Conservation (phyloP, 2,797 vertebrate genomes). For the Cryptoprocta ferox region DNA sequence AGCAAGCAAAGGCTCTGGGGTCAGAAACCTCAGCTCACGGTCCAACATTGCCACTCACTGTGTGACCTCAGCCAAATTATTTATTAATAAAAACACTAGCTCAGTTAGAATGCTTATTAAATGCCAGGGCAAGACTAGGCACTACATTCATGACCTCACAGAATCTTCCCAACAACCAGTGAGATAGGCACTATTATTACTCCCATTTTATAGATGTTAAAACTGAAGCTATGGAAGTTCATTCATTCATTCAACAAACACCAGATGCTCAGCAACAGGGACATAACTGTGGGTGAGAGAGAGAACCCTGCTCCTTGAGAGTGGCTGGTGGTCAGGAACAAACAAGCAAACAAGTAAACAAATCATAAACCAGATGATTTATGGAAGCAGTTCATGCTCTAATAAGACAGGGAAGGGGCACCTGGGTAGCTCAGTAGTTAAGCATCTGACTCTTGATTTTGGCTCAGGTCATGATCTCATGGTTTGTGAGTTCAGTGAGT, state of each 20-base stretch:
- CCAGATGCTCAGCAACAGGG: not conserved
- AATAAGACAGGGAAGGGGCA: not conserved
- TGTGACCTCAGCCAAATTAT: not conserved
- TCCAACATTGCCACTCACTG: not conserved
- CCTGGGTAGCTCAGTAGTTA: too few species aligned
- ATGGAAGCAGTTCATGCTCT: not conserved
- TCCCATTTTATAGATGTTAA: not conserved
- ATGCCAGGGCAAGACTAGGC: not conserved
- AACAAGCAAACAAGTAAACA: not conserved
- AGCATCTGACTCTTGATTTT: too few species aligned
- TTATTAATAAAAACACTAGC: not conserved
- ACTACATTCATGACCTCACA: not conserved
- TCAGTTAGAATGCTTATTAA: not conserved
- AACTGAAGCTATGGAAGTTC: constrained; percentile 9
- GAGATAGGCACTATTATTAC: not conserved
- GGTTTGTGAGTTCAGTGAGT: too few species aligned
- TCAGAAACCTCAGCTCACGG: not conserved
- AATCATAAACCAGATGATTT: not conserved
- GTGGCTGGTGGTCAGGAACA: not conserved
- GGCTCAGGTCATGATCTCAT: too few species aligned
- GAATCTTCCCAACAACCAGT: not conserved
- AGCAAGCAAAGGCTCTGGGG: not conserved
- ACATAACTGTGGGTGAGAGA: not conserved
- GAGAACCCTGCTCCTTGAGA: not conserved
- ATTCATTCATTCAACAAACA: not conserved